phyloP scores from a whole-genome alignment of 2,113 vertebrate species.

The Cariama cristata region DNA sequence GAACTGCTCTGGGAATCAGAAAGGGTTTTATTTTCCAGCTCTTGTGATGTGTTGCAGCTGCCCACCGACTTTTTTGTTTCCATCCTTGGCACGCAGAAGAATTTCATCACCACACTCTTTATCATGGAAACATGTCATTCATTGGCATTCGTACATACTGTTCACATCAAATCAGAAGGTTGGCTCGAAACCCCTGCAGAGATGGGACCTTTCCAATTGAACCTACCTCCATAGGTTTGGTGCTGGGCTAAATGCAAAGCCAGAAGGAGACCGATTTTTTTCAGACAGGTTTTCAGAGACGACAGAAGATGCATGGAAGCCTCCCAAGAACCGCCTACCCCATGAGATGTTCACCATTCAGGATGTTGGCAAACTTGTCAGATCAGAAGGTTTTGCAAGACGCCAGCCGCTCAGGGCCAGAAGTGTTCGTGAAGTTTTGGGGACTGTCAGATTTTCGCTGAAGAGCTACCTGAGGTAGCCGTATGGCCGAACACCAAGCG shows the following conservation, averaged over 20 bases:
- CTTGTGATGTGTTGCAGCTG: slow-evolving; percentile 64
- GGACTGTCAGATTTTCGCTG: slow-evolving; percentile 43
- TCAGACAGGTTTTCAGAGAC: slow-evolving; percentile 60
- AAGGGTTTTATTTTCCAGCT: slow-evolving; percentile 51
- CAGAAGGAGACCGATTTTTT: slow-evolving; percentile 61
- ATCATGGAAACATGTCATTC: slow-evolving; percentile 68
- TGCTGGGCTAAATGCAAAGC: slow-evolving; percentile 39
- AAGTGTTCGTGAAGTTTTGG: slow-evolving; percentile 56
- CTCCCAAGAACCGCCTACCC: slow-evolving; percentile 66
- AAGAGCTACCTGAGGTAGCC: slow-evolving; percentile 65
- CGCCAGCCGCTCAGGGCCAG: slow-evolving; percentile 54
- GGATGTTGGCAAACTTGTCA: slow-evolving; percentile 69
- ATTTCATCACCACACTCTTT: slow-evolving; percentile 68
- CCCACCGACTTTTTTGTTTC: slow-evolving; percentile 69
- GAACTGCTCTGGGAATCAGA: not conserved
- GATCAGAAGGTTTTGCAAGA: slow-evolving; percentile 69
- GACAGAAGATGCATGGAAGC: slow-evolving; percentile 66
- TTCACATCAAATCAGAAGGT: slow-evolving; percentile 65
- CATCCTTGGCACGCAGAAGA: slow-evolving; percentile 33
- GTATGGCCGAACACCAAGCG: slow-evolving; percentile 46
- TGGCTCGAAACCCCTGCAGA: slow-evolving; percentile 44
- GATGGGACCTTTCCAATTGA: slow-evolving; percentile 62
- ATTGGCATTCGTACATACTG: slow-evolving; percentile 51
- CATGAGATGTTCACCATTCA: slow-evolving; percentile 63
- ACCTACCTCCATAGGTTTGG: slow-evolving; percentile 56